Evolutionary conservation across 1,140 invertebrate species (phyloP), one percentile per base, ranked within the genome.

Genomic region (Lordiphosa mommai): DNA sequence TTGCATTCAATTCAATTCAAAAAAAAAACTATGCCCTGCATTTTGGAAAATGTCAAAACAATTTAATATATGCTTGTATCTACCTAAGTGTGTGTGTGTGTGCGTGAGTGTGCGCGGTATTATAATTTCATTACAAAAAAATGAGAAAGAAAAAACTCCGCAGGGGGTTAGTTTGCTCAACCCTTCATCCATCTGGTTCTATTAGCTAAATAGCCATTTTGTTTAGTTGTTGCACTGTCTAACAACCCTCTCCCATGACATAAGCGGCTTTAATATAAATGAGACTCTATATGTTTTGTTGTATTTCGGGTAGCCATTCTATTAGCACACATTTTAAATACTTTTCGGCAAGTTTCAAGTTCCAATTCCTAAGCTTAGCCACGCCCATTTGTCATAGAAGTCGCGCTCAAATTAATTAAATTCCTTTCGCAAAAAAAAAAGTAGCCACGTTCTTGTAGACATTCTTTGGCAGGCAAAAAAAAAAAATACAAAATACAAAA

Each of bases 151-250:
- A 49, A 66, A 57, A 52, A 38, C 56, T 20, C 76, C 32, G 41
- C 76, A 68, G 69, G 82, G 20, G 80, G 82, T 86, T 76, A 82
- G 56, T 72, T 60, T 61, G 52, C 48, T 48, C 60, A 59, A 66
- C 60, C 59, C 70, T 64, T 46, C 36, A 37, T 36, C 44, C 64
- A 56, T 67, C 58, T 43, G 73, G 49, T 46, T 73, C 76, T 82
- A 84, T 84, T 86, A 84, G 68, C 57, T 79, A 85, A 84, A 73
- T 84, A 79, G 79, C 79, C 79, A 84, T 84, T 84, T 84, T 84
- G 79, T 73, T 49, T 52, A 55, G 59, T 61, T 70, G 70, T 80
- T 77, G 79, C 64, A n/a, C 40, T 14, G 37, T 20, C 36, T 46
- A 33, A 41, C 56, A 59, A 34, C 16, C 37, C 7, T n/a, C 30